Base-by-base conservation (phyloP, 2,797 vertebrate species). In the Trematomus bernacchii region DNA sequence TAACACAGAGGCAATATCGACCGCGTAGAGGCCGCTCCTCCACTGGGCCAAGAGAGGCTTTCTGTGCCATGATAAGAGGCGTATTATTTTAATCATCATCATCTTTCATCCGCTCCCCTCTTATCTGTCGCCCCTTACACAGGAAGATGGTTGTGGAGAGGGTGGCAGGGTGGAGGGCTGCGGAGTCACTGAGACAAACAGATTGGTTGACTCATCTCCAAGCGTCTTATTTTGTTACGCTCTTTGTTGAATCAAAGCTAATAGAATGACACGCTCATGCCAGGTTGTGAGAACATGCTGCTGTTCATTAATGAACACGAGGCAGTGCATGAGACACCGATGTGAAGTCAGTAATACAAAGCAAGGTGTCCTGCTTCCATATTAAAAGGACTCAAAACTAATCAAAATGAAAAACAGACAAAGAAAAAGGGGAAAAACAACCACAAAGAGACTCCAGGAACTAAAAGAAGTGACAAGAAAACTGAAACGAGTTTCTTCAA, bases 31-130 rank as follows among this genome's bases (percentile, higher is more conserved):
- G 79, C 82, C 43, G 78, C 82, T 86, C 89, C 89, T 86, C 87
- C 85, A 77, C 80, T 48, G 63, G 80, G 51, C 82, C 42, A 53
- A 19, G 74, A 61, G 78, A 88, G 54, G 82, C 84, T 89, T 79
- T 87, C 79, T 85, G 80, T 72, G 44, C 86, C 67, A 63, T 64
- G 85, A 87, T 90, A 87, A 93, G 87, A 88, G 85, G 80, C 84
- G 44, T 91, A 89, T 91, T 92, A 92, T 94, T 93, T 91, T 92
- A 93, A 93, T 94, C 87, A 88, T 91, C 85, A 76, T 92, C 88
- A 92, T 93, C 91, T 91, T 90, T 93, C 91, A 85, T 91, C 83
- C 87, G 76, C 73, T 86, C 71, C 79, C 53, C 73, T 79, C 71
- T 84, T 73, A 80, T 87, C 85, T 85, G 72, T 68, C 57, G 43